phyloP scores from a whole-genome alignment of 2,797 vertebrate species.

The Acanthiza pusilla region DNA sequence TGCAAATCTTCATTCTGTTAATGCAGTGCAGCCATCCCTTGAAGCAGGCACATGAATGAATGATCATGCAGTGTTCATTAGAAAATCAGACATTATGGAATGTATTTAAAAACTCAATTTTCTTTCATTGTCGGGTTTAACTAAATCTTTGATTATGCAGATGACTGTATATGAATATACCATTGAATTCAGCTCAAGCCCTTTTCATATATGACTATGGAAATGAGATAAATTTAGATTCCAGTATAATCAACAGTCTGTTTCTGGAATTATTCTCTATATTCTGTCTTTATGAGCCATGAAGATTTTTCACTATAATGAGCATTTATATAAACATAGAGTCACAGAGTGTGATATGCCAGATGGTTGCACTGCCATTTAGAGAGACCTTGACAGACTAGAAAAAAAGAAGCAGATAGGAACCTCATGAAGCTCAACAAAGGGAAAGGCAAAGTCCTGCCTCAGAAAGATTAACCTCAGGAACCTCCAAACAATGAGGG shows the following conservation, averaged over 20 bases:
- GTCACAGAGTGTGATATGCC: not conserved
- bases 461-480: not conserved
- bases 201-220: not conserved
- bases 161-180: not conserved
- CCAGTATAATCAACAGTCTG: not conserved
- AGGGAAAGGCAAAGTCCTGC: not conserved
- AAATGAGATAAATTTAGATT: not conserved
- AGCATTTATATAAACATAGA: slow-evolving; percentile 21
- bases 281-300: not conserved
- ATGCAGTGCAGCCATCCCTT: not conserved
- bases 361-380: not conserved
- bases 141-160: not conserved
- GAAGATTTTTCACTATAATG: not conserved
- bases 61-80: not conserved
- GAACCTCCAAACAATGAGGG: not conserved
- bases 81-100: not conserved
- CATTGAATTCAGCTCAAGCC: not conserved
- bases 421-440: not conserved
- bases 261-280: not conserved
- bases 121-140: not conserved
- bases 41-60: not conserved
- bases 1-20: not conserved
- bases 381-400: not conserved
- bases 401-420: not conserved
- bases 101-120: not conserved